Evolutionary conservation across 2,888 invertebrate genomes (phyloP), one percentile per base, ranked within the genome.

Genomic region (Scrobipalpa atriplicella): DNA sequence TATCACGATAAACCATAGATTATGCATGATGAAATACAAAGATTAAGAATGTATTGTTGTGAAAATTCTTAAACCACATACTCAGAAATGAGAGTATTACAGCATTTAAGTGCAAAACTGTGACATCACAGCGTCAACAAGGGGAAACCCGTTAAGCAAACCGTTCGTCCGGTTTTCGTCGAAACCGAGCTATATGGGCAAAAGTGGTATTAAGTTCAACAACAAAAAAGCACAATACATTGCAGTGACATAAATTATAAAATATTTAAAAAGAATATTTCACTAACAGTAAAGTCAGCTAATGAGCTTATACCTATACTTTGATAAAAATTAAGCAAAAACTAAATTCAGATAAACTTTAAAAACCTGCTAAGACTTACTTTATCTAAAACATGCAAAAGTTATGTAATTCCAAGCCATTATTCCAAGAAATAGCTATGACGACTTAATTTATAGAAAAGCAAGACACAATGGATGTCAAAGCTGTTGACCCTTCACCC

Each of bases 131-230:
- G 7, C 70, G 74, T 77, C 75, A 81, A 78, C 77, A 78, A 69
- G 71, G 75, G 71, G 71, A 74, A 78, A 74, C 77, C 84, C 86
- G 87, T 87, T 88, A 86, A 78, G 73, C 77, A 84, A 85, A 70
- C 68, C 56, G 68, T 71, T 64, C 77, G 76, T 79, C 80, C 80
- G 78, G 80, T 80, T 72, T 72, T 68, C 72, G 69, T 70, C 43
- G 66, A 69, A 69, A 69, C 70, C 47, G 66, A 69, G 69, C 63
- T 63, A 66, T 67, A 68, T 71, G 76, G 73, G 74, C 79, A 78
- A 79, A 81, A 81, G 75, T 76, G 78, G 75, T 75, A 73, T 74
- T 70, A 36, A 56, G 19, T 56, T 56, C 54, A 58, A 58, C 58
- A 1, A 38, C 38, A 11, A 58, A 16, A 58, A 38, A 36, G 58